A percentile compares a stretch with the other conserved stretches of the same genome.
These are phyloP conservation scores for Stictonetta naevosa DNA, from an alignment of 2,113 vertebrate species.

Conservation along the genomic window DNA sequence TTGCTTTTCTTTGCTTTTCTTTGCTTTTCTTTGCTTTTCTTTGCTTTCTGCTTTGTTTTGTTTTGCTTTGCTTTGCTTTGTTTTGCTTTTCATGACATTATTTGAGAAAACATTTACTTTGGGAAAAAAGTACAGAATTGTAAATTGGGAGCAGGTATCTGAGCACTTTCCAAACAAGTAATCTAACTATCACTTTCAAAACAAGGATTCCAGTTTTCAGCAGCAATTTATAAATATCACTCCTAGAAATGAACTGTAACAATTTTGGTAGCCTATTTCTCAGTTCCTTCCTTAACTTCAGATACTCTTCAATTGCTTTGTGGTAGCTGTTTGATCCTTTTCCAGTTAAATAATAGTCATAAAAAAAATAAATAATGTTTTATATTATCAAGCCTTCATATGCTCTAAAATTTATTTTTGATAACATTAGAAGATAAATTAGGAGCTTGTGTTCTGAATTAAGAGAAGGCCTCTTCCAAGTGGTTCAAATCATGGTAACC, in stretches of 20 bases:
- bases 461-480: accelerated
- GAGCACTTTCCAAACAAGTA: neutral
- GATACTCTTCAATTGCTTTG: neutral
- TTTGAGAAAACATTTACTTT: neutral
- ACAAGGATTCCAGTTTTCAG: neutral
- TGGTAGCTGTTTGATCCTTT: no score
- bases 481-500: neutral
- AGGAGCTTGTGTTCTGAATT: neutral
- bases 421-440: neutral
- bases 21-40: no score
- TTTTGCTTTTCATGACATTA: neutral
- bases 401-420: neutral
- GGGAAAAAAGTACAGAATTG: neutral
- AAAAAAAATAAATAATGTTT: neutral
- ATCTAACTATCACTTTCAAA: neutral
- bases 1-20: no score
- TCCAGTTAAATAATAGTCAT: neutral
- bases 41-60: no score
- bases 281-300: neutral
- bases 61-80: no score
- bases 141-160: neutral
- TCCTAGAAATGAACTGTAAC: neutral
- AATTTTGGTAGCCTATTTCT: neutral
- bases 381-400: neutral
- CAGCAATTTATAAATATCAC: neutral